Percentiles rank a stretch among this genome's conserved stretches.
These are phyloP conservation scores for Manduca sexta DNA, from an alignment of 1,140 invertebrate genomes.

Conservation along the genomic window DNA sequence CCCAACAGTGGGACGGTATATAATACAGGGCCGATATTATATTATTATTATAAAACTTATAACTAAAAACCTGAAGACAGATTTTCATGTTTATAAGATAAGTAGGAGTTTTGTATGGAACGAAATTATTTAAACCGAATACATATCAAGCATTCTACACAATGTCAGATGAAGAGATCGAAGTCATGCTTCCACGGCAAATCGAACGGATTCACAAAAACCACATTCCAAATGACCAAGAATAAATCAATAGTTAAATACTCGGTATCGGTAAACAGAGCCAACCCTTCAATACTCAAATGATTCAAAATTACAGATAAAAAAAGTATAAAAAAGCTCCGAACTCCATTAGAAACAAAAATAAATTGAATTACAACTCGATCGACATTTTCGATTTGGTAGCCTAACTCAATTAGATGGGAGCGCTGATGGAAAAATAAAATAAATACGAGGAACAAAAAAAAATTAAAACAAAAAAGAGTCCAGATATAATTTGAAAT, in stretches of 20 bases:
- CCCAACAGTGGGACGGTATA: no score
- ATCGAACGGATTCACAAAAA: no score
- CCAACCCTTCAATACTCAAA: slow-evolving; percentile 42
- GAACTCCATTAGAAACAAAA: slow-evolving; percentile 73
- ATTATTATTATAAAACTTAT: no score
- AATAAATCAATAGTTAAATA: slow-evolving; percentile 1
- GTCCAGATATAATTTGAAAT: slow-evolving; percentile 73
- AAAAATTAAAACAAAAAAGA: slow-evolving; percentile 69
- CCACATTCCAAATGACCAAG: background rate
- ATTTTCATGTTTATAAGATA: no score
- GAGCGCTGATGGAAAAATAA: slow-evolving; percentile 70
- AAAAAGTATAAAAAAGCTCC: slow-evolving; percentile 54
- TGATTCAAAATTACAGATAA: slow-evolving; percentile 58
- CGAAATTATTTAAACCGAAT: no score
- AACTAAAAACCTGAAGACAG: no score
- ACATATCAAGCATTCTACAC: no score
- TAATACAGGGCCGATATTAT: no score
- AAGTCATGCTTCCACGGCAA: no score
- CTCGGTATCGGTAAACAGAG: slow-evolving; percentile 16
- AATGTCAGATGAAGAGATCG: no score
- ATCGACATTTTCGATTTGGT: slow-evolving; percentile 72
- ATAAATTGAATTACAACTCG: slow-evolving; percentile 73
- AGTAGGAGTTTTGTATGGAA: no score
- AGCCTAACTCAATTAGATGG: slow-evolving; percentile 71
- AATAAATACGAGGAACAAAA: slow-evolving; percentile 68